phyloP scores from a whole-genome alignment of 2,797 vertebrate genomes.

The Thaleichthys pacificus region DNA sequence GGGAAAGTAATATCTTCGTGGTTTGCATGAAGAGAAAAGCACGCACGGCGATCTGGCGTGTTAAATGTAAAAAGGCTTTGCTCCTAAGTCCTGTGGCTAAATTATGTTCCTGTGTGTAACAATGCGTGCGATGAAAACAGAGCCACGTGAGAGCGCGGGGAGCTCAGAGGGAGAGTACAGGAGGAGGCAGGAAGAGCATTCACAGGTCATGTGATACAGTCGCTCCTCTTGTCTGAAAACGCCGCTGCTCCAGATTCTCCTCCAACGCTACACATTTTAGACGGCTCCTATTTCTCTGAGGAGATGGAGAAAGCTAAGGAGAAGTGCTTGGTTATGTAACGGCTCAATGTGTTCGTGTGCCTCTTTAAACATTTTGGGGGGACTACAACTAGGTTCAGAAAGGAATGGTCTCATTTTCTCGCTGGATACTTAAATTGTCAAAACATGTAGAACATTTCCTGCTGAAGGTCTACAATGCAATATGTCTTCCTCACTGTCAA shows the following conservation, averaged over 20 bases:
- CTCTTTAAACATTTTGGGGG: too few species aligned
- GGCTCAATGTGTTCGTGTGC: neutral
- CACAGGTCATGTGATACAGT: slow-evolving; percentile 45
- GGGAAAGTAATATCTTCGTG: slow-evolving; percentile 33
- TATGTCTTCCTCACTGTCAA: too few species aligned
- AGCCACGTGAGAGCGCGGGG: slow-evolving; percentile 27
- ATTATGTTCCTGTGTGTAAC: slow-evolving; percentile 32
- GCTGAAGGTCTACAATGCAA: too few species aligned
- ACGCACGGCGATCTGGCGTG: slow-evolving; percentile 10
- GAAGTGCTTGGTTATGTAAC: slow-evolving; percentile 4
- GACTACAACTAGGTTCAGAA: too few species aligned
- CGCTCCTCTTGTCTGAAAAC: slow-evolving; percentile 43
- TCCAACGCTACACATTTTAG: slow-evolving; percentile 34
- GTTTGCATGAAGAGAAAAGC: slow-evolving; percentile 26
- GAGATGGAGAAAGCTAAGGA: slow-evolving; percentile 3
- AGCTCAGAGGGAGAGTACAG: neutral
- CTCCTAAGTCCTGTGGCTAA: slow-evolving; percentile 42
- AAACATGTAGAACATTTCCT: too few species aligned
- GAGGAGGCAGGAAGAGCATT: slow-evolving; percentile 47
- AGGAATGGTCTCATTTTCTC: too few species aligned
- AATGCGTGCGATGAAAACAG: slow-evolving; percentile 25
- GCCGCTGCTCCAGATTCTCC: slow-evolving; percentile 51
- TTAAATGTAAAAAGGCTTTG: slow-evolving; percentile 22
- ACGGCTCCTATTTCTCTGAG: slow-evolving; percentile 15
- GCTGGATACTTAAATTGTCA: too few species aligned